Evolutionary conservation across 2,113 vertebrate species (phyloP).

Genomic region (Macquaria australasica): DNA sequence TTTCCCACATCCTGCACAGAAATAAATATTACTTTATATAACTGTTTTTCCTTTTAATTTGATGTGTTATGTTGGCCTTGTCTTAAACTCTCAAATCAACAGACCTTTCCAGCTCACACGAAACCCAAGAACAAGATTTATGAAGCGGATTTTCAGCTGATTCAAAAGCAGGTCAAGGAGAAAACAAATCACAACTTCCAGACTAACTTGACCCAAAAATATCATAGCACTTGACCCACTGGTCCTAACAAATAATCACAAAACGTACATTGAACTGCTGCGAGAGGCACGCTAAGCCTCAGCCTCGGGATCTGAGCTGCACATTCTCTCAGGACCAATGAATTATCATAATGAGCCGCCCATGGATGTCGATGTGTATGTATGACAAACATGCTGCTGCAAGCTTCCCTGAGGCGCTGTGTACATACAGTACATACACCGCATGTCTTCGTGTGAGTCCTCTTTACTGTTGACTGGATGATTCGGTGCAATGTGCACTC

Average conservation of each 20-base stretch:
- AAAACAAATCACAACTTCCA: slow-evolving; percentile 2
- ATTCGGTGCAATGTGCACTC: slow-evolving; percentile 45
- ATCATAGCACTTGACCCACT: slow-evolving; percentile 16
- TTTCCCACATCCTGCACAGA: neutral
- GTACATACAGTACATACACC: slow-evolving; percentile 28
- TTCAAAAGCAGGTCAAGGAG: neutral
- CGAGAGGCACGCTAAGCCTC: slow-evolving; percentile 28
- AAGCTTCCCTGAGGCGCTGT: slow-evolving; percentile 41
- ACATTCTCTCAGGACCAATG: slow-evolving; percentile 60
- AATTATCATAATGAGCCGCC: slow-evolving; percentile 72
- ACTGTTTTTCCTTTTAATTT: neutral
- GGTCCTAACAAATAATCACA: slow-evolving; percentile 18
- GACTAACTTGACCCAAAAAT: neutral
- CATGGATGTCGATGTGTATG: slow-evolving; percentile 53
- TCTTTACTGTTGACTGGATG: slow-evolving; percentile 50
- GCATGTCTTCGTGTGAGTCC: slow-evolving; percentile 32
- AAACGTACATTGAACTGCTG: slow-evolving; percentile 25
- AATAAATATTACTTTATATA: neutral
- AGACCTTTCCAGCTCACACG: neutral
- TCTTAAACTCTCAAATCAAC: neutral
- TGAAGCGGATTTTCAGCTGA: neutral
- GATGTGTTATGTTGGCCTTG: neutral
- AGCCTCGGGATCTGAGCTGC: slow-evolving; percentile 50
- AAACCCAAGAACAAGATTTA: neutral
- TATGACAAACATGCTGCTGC: slow-evolving; percentile 53